phyloP scores from a whole-genome alignment of 92 coral and sea anemone genomes.

The Epizoanthus stellaris region DNA sequence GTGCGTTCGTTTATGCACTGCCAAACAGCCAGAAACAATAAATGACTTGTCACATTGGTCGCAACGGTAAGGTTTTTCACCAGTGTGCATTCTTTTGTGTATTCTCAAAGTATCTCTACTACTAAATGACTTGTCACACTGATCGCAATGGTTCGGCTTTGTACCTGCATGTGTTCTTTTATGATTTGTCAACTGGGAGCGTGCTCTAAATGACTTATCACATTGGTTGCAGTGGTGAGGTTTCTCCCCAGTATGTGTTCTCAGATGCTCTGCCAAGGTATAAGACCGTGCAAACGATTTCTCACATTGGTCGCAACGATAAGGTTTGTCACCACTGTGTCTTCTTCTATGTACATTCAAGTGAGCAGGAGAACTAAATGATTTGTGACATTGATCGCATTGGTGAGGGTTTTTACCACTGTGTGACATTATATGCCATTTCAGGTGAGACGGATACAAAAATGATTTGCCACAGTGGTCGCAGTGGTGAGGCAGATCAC shows the following conservation, averaged over 20 bases:
- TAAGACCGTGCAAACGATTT: not conserved
- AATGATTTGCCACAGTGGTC: too few species aligned
- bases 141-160: slow-evolving; percentile 31
- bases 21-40: not conserved
- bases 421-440: too few species aligned
- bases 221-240: slow-evolving; percentile 13
- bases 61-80: not conserved
- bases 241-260: not conserved
- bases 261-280: not conserved
- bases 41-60: not conserved
- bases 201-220: slow-evolving; percentile 23
- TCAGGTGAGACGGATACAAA: too few species aligned
- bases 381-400: too few species aligned
- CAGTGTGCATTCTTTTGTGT: slow-evolving; percentile 8
- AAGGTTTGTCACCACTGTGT: too few species aligned
- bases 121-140: slow-evolving; percentile 21
- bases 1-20: slow-evolving; percentile 12
- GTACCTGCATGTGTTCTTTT: slow-evolving; percentile 21
- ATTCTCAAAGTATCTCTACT: not conserved
- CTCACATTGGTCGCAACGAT: not conserved
- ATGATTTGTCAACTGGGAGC: slow-evolving; percentile 9
- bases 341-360: too few species aligned
- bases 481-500: not conserved
- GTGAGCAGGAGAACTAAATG: too few species aligned
- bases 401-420: too few species aligned